Conservation (phyloP, 2,113 vertebrate species). For the Xiphophorus couchianus region DNA sequence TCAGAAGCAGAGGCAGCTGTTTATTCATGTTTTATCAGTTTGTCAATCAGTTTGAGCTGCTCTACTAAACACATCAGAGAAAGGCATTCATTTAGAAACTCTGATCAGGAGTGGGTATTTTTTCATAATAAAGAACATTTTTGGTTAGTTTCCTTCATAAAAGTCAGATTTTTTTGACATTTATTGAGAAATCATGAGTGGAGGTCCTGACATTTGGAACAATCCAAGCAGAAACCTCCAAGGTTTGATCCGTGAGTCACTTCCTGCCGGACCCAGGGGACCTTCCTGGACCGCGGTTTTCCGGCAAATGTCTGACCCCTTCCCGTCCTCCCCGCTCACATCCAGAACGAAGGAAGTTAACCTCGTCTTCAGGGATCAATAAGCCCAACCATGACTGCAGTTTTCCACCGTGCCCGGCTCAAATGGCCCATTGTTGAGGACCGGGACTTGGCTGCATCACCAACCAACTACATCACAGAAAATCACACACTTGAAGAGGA, state of each 20-base stretch:
- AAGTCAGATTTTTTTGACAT: neutral
- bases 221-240: neutral
- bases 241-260: neutral
- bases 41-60: no score
- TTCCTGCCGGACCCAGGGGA: slow-evolving; percentile 19
- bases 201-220: slow-evolving; percentile 1
- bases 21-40: no score
- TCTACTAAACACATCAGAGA: neutral
- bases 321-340: neutral
- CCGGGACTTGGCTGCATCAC: neutral
- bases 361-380: slow-evolving; percentile 41
- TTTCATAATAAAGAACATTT: neutral
- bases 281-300: neutral
- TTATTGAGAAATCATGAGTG: neutral
- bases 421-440: neutral
- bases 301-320: slow-evolving; percentile 14
- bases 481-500: neutral
- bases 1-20: no score
- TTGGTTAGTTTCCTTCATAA: neutral
- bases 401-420: neutral
- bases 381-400: slow-evolving; percentile 4
- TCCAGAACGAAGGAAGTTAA: neutral
- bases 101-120: neutral
- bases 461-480: neutral
- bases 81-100: neutral